Evolutionary conservation across 2,888 invertebrate species (phyloP).

Genomic region (Tridacna gigas): DNA sequence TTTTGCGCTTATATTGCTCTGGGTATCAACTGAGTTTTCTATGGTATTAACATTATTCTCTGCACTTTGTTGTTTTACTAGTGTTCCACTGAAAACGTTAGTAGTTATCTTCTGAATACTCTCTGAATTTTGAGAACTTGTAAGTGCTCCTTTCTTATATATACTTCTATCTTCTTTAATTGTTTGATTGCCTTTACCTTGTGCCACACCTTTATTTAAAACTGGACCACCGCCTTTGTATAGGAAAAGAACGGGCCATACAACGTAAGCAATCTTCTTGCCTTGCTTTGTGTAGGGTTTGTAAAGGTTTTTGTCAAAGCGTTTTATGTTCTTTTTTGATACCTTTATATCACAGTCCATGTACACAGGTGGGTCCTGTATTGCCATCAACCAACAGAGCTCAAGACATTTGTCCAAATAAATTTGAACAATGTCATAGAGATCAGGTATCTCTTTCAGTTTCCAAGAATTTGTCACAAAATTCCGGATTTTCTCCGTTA

Average conservation of each 20-base stretch:
- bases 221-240: slow-evolving; percentile 16
- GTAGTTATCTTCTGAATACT: no score
- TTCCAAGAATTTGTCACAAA: background rate
- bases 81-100: no score
- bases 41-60: no score
- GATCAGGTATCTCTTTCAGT: background rate
- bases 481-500: background rate
- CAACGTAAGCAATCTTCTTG: slow-evolving; percentile 1
- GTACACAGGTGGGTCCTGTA: slow-evolving; percentile 15
- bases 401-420: slow-evolving; percentile 1
- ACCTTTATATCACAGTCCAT: background rate
- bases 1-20: no score
- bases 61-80: no score
- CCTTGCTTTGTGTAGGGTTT: slow-evolving; percentile 13
- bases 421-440: background rate
- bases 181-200: slow-evolving; percentile 1
- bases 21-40: no score
- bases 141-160: no score
- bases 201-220: slow-evolving; percentile 20
- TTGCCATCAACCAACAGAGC: slow-evolving; percentile 4
- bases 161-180: background rate
- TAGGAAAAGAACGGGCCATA: slow-evolving; percentile 16
- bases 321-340: background rate
- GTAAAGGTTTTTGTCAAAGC: background rate
- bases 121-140: no score